phyloP scores from a whole-genome alignment of 2,888 invertebrate species.

The Diaphora mendica region DNA sequence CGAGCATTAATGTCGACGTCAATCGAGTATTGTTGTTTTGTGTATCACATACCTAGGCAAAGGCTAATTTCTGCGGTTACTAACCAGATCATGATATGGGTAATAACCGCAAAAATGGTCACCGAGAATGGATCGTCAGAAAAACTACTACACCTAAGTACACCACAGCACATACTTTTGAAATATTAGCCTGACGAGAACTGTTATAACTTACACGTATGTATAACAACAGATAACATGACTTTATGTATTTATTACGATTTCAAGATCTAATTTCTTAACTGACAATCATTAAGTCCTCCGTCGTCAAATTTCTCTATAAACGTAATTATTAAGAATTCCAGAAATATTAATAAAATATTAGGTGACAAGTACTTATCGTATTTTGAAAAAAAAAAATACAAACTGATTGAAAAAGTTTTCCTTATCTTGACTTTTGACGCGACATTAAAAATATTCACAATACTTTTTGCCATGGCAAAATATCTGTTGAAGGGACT shows the following conservation, averaged over 20 bases:
- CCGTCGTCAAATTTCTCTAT: background rate
- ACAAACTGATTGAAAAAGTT: background rate
- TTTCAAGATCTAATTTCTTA: background rate
- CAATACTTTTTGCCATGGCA: background rate
- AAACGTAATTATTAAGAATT: too few relatives aligned
- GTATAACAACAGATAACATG: too few relatives aligned
- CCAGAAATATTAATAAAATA: too few relatives aligned
- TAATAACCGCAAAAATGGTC: slow-evolving; percentile 8
- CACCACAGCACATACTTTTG: background rate
- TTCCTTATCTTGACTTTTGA: background rate
- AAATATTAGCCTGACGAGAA: background rate
- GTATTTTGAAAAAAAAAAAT: too few relatives aligned
- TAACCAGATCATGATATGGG: slow-evolving; percentile 43
- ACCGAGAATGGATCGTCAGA: background rate
- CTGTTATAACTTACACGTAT: too few relatives aligned
- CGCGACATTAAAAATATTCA: background rate
- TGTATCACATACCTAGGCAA: slow-evolving; percentile 41
- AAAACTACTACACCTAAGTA: background rate
- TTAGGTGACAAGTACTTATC: too few relatives aligned
- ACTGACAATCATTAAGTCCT: background rate
- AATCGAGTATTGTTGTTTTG: slow-evolving; percentile 66
- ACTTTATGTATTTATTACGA: background rate
- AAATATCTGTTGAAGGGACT: background rate
- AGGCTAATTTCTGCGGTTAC: slow-evolving; percentile 53
- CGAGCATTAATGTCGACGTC: slow-evolving; percentile 70